Evolutionary conservation across 2,888 invertebrate species (phyloP).

Genomic region (Alsophila aescularia): DNA sequence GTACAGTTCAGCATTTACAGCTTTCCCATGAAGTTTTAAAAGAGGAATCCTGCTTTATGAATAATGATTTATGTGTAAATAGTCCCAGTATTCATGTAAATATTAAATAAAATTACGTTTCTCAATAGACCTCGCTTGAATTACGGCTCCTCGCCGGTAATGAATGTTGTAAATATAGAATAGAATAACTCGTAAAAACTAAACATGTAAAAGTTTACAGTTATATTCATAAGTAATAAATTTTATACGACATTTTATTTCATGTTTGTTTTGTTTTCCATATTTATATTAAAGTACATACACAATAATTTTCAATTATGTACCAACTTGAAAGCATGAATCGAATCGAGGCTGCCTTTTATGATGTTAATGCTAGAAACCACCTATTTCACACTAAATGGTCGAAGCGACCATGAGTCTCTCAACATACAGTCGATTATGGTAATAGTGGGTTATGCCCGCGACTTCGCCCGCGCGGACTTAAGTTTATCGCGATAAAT

Average conservation of each 20-base stretch:
- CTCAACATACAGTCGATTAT: too few species aligned
- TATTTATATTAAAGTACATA: not conserved
- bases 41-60: conserved; percentile 6
- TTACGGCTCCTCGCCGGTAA: conserved; percentile 35
- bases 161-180: conserved; percentile 59
- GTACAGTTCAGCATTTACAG: conserved; percentile 36
- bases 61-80: conserved; percentile 39
- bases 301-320: conserved; percentile 12
- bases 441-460: too few species aligned
- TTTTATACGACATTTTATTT: conserved; percentile 24
- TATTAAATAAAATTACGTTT: conserved; percentile 36
- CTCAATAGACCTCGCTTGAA: conserved; percentile 64
- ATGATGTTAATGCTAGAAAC: conserved; percentile 28
- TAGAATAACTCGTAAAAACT: conserved; percentile 24
- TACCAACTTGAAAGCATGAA: conserved; percentile 13
- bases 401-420: not conserved
- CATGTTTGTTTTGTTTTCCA: conserved; percentile 6
- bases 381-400: not conserved
- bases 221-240: conserved; percentile 32
- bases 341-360: conserved; percentile 29
- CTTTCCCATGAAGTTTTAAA: conserved; percentile 17
- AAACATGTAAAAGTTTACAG: conserved; percentile 32
- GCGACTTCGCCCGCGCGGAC: too few species aligned
- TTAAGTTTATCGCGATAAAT: too few species aligned
- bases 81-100: conserved; percentile 30